Evolutionary conservation across 2,888 invertebrate genomes (phyloP).

Genomic region (Proisotoma minuta): DNA sequence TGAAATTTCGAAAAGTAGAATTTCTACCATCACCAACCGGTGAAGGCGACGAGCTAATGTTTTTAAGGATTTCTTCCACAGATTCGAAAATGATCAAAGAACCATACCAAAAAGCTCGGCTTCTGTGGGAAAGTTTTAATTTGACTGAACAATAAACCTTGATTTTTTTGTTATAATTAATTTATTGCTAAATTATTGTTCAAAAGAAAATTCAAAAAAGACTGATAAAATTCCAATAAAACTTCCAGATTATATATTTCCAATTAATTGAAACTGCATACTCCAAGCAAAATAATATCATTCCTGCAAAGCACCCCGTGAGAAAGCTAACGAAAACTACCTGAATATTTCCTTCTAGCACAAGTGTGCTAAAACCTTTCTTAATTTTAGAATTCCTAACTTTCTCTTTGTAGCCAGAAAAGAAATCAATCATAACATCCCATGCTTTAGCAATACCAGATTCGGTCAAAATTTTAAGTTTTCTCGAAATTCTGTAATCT

Average conservation of each 20-base stretch:
- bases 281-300: no score
- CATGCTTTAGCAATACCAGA: background rate
- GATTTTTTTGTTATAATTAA: no score
- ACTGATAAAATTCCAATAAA: no score
- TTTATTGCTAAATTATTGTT: no score
- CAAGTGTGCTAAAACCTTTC: background rate
- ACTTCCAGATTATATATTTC: no score
- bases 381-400: background rate
- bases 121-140: slow-evolving; percentile 34
- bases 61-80: slow-evolving; percentile 23
- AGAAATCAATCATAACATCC: background rate
- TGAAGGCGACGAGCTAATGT: slow-evolving; percentile 10
- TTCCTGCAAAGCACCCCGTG: background rate
- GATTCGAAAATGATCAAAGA: slow-evolving; percentile 32
- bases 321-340: background rate
- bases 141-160: background rate
- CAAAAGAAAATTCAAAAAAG: no score
- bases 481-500: background rate
- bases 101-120: slow-evolving; percentile 25
- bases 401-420: background rate
- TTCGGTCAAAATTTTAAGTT: background rate
- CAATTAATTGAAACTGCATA: no score
- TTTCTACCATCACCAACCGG: slow-evolving; percentile 19
- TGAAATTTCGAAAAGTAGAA: slow-evolving; percentile 23
- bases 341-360: background rate